Conservation (phyloP, 2,113 vertebrate species). For the Copsychus sechellarum region DNA sequence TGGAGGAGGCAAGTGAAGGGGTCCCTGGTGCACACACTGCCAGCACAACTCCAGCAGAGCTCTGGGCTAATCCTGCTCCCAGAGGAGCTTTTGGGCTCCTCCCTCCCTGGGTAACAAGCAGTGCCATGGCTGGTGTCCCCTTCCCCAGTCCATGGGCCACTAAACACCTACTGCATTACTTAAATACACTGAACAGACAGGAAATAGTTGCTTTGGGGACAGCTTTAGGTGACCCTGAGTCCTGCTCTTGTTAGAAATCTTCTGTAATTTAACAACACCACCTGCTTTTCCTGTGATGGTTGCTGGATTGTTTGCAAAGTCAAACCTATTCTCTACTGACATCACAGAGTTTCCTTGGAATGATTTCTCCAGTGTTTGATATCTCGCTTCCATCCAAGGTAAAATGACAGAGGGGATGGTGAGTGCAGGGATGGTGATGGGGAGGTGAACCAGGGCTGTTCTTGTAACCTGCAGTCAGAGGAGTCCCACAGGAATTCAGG, state of each 20-base stretch:
- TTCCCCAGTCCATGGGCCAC: background rate
- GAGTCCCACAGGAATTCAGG: background rate
- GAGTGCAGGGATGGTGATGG: background rate
- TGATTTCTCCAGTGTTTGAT: background rate
- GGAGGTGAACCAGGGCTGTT: background rate
- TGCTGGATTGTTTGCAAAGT: background rate
- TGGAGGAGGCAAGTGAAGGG: background rate
- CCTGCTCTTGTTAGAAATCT: background rate
- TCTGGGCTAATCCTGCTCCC: background rate
- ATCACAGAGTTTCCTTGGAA: background rate
- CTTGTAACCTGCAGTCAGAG: background rate
- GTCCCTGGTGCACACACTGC: background rate
- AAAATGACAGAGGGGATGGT: background rate
- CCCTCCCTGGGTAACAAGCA: background rate
- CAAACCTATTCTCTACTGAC: background rate
- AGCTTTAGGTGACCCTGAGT: background rate
- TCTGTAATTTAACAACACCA: background rate
- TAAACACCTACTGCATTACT: background rate
- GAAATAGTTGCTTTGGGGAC: background rate
- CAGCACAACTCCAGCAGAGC: background rate
- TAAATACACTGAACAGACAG: background rate
- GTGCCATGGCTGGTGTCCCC: background rate
- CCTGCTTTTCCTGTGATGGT: background rate
- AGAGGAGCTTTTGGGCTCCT: background rate
- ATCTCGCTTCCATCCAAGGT: background rate